phyloP scores from a whole-genome alignment of 2,113 vertebrate genomes.

The Triplophysa siluroides region DNA sequence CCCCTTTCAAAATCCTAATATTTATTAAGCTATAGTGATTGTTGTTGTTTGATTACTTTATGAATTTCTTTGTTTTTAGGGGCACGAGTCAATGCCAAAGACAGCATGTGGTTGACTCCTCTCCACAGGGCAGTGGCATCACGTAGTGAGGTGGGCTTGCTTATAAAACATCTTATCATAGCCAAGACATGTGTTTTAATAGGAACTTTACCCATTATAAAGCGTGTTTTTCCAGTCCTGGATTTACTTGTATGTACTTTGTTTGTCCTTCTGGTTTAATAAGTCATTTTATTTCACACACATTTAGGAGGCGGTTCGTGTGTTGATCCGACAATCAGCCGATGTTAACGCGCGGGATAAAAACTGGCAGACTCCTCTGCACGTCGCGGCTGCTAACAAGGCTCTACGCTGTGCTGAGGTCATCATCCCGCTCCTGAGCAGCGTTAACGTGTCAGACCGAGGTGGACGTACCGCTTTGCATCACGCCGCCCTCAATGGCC shows the following conservation, averaged over 20 bases:
- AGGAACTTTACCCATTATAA: too few species aligned
- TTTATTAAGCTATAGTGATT: neutral
- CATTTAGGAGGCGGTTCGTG: slow-evolving; percentile 87
- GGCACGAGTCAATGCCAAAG: slow-evolving; percentile 96
- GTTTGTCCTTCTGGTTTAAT: too few species aligned
- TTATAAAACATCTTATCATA: neutral
- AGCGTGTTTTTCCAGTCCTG: too few species aligned
- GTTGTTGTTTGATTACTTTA: neutral
- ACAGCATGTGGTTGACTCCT: slow-evolving; percentile 98
- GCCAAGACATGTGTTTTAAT: too few species aligned
- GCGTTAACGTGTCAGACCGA: slow-evolving; percentile 93
- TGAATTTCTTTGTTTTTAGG: slow-evolving; percentile 68
- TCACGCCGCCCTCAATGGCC: slow-evolving; percentile 94
- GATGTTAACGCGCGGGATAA: slow-evolving; percentile 97
- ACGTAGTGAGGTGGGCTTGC: slow-evolving; percentile 85
- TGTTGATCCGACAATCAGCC: slow-evolving; percentile 92
- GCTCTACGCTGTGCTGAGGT: slow-evolving; percentile 89
- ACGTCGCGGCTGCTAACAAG: slow-evolving; percentile 91
- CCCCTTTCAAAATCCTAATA: too few species aligned
- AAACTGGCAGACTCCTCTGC: slow-evolving; percentile 97
- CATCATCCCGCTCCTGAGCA: slow-evolving; percentile 90
- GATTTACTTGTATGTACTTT: too few species aligned
- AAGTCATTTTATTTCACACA: neutral
- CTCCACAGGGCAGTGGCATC: slow-evolving; percentile 95
- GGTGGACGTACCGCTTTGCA: slow-evolving; percentile 92